These are phyloP conservation scores for Arge pagana DNA, from an alignment of 2,888 invertebrate species.

Conservation along the genomic window DNA sequence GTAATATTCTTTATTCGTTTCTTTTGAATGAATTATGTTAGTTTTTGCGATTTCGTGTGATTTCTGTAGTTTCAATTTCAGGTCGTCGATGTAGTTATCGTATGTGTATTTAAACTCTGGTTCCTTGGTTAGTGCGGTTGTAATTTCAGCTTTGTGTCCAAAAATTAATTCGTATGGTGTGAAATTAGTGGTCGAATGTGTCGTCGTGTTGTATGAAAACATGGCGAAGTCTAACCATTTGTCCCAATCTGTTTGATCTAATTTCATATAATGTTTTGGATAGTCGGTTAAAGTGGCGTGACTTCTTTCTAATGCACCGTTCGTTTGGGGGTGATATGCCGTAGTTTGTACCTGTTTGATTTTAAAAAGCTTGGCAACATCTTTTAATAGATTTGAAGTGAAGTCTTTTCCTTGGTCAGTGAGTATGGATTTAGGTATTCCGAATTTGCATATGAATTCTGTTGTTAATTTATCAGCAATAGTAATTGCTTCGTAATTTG, in stretches of 20 bases:
- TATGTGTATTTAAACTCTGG: constrained; percentile 41
- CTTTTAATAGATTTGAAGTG: constrained; percentile 36
- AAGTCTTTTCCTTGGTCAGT: constrained; percentile 43
- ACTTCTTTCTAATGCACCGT: constrained; percentile 43
- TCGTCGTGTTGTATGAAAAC: constrained; percentile 40
- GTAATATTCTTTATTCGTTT: constrained; percentile 34
- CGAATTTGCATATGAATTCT: constrained; percentile 36
- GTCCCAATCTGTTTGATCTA: constrained; percentile 44
- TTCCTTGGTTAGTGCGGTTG: constrained; percentile 34
- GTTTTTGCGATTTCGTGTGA: constrained; percentile 35
- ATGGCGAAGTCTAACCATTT: constrained; percentile 39
- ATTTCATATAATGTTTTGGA: constrained; percentile 41
- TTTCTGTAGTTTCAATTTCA: constrained; percentile 34
- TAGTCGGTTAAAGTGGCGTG: constrained; percentile 44
- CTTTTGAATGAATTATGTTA: constrained; percentile 33
- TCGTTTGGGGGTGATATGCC: constrained; percentile 43
- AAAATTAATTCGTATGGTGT: constrained; percentile 43
- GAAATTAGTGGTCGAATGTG: constrained; percentile 40
- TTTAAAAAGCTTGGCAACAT: constrained; percentile 40
- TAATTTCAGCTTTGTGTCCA: constrained; percentile 35
- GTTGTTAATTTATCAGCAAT: constrained; percentile 38
- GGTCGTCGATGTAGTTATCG: constrained; percentile 34
- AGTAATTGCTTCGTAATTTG: constrained; percentile 44
- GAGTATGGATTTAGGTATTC: constrained; percentile 39
- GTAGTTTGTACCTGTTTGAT: constrained; percentile 42